Base-by-base conservation (phyloP, 2,888 invertebrate genomes). In the Oscheius sp. region DNA sequence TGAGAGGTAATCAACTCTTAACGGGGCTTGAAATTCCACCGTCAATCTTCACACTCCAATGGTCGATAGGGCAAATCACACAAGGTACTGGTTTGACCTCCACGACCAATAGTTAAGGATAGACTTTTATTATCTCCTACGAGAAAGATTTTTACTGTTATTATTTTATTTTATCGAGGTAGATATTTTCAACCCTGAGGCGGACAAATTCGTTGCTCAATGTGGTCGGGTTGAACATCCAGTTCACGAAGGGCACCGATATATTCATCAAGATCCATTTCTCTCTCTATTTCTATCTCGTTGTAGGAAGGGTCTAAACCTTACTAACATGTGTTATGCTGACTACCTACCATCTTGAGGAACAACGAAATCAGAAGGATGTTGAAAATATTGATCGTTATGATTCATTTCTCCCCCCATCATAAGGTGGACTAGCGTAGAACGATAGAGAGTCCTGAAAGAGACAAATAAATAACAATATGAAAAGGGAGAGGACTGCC, bases 281-380 rank as follows among this genome's bases (percentile, higher is more conserved):
- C 67, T 2, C 66, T 47, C 66, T 75, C 75, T 70, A 75, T 71
- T n/a, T n/a, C n/a, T n/a, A n/a, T n/a, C n/a, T n/a, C n/a, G n/a
- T n/a, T n/a, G n/a, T n/a, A n/a, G n/a, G n/a, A n/a, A n/a, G n/a
- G n/a, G n/a, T n/a, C n/a, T n/a, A n/a, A n/a, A n/a, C n/a, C n/a
- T n/a, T n/a, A n/a, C n/a, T n/a, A n/a, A n/a, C n/a, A n/a, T n/a
- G n/a, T n/a, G n/a, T n/a, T n/a, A n/a, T n/a, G n/a, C n/a, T n/a
- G n/a, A n/a, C n/a, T n/a, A n/a, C n/a, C n/a, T n/a, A n/a, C n/a
- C n/a, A n/a, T n/a, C n/a, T n/a, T n/a, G n/a, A n/a, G n/a, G n/a
- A n/a, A n/a, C n/a, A n/a, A n/a, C n/a, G n/a, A n/a, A n/a, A n/a
- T n/a, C n/a, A n/a, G n/a, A n/a, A n/a, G n/a, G n/a, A n/a, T n/a